Percentiles rank a stretch among this genome's conserved stretches.
These are phyloP conservation scores for Alligator mississippiensis DNA, from an alignment of 2,113 vertebrate genomes.

Conservation along the genomic window DNA sequence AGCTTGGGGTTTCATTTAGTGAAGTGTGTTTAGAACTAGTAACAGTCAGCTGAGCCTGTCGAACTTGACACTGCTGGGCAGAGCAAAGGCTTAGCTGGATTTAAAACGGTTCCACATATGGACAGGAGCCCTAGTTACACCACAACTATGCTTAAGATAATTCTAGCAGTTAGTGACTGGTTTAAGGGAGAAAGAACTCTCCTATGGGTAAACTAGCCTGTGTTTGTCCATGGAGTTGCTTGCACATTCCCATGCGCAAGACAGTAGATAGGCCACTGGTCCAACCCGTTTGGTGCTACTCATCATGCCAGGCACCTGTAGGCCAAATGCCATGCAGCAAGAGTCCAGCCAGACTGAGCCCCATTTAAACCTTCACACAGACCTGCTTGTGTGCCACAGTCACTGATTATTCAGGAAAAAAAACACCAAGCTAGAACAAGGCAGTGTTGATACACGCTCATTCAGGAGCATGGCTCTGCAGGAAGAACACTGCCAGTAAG, in stretches of 20 bases:
- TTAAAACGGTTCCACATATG: too few species aligned
- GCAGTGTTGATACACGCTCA: conserved; percentile 4
- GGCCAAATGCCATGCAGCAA: not conserved
- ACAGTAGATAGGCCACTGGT: not conserved
- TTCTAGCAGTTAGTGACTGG: too few species aligned
- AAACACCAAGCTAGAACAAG: not conserved
- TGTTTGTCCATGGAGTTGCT: not conserved
- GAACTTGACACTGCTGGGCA: too few species aligned
- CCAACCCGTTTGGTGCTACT: not conserved
- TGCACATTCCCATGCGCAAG: not conserved
- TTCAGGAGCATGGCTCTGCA: not conserved
- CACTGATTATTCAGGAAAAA: not conserved
- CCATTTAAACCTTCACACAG: not conserved
- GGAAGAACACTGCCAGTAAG: conserved; percentile 26
- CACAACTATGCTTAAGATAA: too few species aligned
- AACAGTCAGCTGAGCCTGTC: too few species aligned
- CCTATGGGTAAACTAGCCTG: not conserved
- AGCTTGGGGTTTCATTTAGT: too few species aligned
- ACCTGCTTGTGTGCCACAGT: not conserved
- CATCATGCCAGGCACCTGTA: not conserved
- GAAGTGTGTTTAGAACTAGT: too few species aligned
- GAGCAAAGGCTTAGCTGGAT: too few species aligned
- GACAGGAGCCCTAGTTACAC: too few species aligned
- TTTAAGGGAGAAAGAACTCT: too few species aligned
- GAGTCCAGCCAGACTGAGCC: not conserved